Evolutionary conservation across 2,113 vertebrate species (phyloP).

Genomic region (Pelecanus crispus): DNA sequence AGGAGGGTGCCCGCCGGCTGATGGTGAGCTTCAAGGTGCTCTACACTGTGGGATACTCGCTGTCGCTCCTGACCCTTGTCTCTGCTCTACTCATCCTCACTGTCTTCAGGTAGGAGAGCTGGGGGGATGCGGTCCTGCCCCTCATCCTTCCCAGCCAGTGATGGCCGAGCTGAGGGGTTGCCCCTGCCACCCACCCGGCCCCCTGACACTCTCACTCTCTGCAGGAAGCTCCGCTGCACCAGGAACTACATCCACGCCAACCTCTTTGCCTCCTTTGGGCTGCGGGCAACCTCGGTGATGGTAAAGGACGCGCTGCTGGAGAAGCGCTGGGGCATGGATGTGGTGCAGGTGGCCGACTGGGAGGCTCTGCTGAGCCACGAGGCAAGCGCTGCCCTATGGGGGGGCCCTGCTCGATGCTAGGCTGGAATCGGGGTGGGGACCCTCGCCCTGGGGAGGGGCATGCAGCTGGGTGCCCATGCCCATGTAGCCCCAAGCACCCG

Average conservation of each 20-base stretch:
- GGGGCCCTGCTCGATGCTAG: fast-evolving
- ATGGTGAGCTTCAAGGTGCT: constrained; percentile 81
- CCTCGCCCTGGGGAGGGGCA: fast-evolving
- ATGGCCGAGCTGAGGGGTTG: not conserved
- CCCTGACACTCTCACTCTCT: fast-evolving
- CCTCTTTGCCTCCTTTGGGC: constrained; percentile 82
- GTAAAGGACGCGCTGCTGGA: constrained; percentile 79
- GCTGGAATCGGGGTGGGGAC: not conserved
- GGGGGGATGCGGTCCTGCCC: fast-evolving
- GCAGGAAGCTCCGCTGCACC: constrained; percentile 81
- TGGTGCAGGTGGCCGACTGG: constrained; percentile 69
- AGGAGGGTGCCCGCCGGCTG: constrained; percentile 76
- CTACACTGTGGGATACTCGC: constrained; percentile 87
- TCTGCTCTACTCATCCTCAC: constrained; percentile 73
- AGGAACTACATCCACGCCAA: constrained; percentile 81
- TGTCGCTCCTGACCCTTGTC: constrained; percentile 81
- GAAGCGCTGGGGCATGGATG: constrained; percentile 72
- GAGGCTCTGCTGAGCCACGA: constrained; percentile 74
- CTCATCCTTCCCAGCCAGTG: fast-evolving
- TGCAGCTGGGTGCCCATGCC: not conserved
- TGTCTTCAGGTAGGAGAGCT: constrained; percentile 38
- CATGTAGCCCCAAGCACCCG: fast-evolving
- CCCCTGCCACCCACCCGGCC: fast-evolving
- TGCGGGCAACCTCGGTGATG: constrained; percentile 78
- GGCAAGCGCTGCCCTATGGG: not conserved